Evolutionary conservation across 2,888 invertebrate species (phyloP).

Genomic region (Agapetus fuscipes): DNA sequence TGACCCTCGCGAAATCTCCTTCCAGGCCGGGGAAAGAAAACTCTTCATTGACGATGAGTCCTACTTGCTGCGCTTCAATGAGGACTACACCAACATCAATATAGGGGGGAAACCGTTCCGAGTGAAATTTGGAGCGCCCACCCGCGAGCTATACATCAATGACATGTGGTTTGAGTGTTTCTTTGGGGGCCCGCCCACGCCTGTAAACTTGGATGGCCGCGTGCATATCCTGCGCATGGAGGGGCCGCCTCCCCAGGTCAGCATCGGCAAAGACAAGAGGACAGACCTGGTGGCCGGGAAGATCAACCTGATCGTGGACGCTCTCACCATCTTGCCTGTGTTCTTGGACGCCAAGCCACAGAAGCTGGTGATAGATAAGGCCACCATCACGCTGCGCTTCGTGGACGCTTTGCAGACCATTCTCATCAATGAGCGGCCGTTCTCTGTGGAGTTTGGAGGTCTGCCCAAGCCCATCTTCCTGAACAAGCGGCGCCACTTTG

Average conservation of each 20-base stretch:
- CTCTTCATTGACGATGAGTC: constrained; percentile 71
- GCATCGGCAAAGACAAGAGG: constrained; percentile 69
- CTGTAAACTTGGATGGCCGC: constrained; percentile 69
- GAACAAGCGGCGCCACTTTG: constrained; percentile 67
- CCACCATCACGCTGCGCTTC: constrained; percentile 67
- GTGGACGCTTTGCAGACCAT: constrained; percentile 68
- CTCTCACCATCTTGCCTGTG: constrained; percentile 65
- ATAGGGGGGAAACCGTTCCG: constrained; percentile 65
- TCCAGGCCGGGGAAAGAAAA: constrained; percentile 67
- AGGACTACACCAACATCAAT: constrained; percentile 61
- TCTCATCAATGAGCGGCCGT: constrained; percentile 67
- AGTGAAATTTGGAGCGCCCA: constrained; percentile 84
- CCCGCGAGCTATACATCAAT: constrained; percentile 84
- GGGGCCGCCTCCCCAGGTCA: constrained; percentile 89
- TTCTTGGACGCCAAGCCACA: constrained; percentile 79
- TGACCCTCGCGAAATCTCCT: constrained; percentile 77
- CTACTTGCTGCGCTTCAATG: constrained; percentile 53
- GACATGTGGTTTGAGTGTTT: constrained; percentile 84
- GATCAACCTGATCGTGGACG: constrained; percentile 76
- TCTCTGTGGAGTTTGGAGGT: constrained; percentile 74
- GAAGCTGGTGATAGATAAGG: constrained; percentile 62
- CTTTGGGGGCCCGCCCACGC: constrained; percentile 81
- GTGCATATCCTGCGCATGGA: constrained; percentile 72
- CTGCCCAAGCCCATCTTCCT: constrained; percentile 69
- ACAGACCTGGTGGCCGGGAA: constrained; percentile 78